phyloP scores from a whole-genome alignment of 2,797 vertebrate genomes.

The Pipistrellus nathusii region DNA sequence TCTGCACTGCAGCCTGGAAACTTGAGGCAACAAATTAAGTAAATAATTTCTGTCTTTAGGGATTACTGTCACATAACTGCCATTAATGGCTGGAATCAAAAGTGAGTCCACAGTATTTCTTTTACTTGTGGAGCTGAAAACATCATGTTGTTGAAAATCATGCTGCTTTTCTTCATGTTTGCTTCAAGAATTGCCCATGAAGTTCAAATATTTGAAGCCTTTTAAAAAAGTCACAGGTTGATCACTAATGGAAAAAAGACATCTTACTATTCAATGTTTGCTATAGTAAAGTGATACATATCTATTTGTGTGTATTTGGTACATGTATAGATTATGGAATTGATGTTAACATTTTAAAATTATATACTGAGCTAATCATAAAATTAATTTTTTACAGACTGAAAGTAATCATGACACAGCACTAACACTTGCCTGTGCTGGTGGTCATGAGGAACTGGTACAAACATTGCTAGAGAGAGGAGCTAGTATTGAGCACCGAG shows the following conservation, averaged over 20 bases:
- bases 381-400: slow-evolving; percentile 84
- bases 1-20: neutral
- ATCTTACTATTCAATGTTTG: neutral
- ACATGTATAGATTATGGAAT: slow-evolving; percentile 20
- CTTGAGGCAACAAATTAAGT: neutral
- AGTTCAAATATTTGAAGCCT: slow-evolving; percentile 9
- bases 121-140: slow-evolving; percentile 37
- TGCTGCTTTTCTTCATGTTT: neutral
- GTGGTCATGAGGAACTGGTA: slow-evolving; percentile 91
- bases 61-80: neutral
- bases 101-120: slow-evolving; percentile 12
- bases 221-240: neutral
- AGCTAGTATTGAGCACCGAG: slow-evolving; percentile 91
- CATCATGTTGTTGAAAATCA: neutral
- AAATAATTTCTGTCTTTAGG: slow-evolving; percentile 54
- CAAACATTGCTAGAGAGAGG: slow-evolving; percentile 91
- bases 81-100: slow-evolving; percentile 22
- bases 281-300: neutral
- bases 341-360: slow-evolving; percentile 9
- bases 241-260: neutral
- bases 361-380: slow-evolving; percentile 47
- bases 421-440: slow-evolving; percentile 90
- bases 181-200: slow-evolving; percentile 29
- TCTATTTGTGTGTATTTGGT: slow-evolving; percentile 6
- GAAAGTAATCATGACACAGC: slow-evolving; percentile 92